Evolutionary conservation across 2,113 vertebrate genomes (phyloP).

Genomic region (Pseudorectes ferrugineus): DNA sequence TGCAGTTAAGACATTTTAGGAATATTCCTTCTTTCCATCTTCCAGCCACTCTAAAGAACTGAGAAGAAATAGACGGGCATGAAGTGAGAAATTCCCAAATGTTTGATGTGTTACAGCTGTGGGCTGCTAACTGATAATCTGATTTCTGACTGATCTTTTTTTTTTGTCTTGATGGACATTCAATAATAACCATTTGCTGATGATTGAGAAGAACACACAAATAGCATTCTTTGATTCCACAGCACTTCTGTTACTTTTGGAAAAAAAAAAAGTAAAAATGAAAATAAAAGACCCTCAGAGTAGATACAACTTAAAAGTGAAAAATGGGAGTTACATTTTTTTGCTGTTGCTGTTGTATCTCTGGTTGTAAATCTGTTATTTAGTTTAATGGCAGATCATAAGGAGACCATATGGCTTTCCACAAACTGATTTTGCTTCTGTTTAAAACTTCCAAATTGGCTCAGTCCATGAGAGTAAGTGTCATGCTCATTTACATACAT

Average conservation of each 20-base stretch:
- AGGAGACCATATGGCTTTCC: conserved; percentile 20
- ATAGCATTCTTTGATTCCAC: neutral
- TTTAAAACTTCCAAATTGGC: conserved; percentile 26
- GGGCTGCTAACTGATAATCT: neutral
- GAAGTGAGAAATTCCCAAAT: neutral
- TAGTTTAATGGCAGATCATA: conserved; percentile 41
- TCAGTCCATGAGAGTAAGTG: neutral
- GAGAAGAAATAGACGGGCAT: neutral
- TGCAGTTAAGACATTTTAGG: neutral
- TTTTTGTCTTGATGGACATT: neutral
- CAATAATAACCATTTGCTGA: neutral
- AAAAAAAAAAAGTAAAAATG: neutral
- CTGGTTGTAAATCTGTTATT: conserved; percentile 24
- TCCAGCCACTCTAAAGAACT: neutral
- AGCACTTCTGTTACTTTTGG: neutral
- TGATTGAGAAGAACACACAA: neutral
- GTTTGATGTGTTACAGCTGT: neutral
- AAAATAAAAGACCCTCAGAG: neutral
- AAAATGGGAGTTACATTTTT: neutral
- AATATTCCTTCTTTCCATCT: neutral
- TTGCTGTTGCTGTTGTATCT: neutral
- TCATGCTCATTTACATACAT: conserved; percentile 2
- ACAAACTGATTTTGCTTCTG: conserved; percentile 7
- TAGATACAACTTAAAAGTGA: neutral
- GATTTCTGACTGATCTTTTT: neutral